phyloP scores from a whole-genome alignment of 37 sponge, comb jelly and placozoan genomes.

The Eunapius fragilis region DNA sequence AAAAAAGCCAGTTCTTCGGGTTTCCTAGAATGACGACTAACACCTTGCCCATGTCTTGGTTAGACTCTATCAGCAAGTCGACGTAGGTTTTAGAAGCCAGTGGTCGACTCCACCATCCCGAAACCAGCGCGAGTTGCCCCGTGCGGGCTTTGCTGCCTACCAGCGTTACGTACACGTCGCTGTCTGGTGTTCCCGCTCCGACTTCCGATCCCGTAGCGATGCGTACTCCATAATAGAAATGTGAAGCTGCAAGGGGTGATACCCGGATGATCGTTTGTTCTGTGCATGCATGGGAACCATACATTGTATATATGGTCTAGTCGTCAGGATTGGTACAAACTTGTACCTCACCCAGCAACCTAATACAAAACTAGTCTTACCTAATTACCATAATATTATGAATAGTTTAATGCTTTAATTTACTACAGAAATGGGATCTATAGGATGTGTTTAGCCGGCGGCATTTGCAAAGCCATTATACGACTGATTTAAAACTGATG shows the following conservation, averaged over 20 bases:
- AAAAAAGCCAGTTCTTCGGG: background rate
- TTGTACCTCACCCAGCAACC: too few relatives aligned
- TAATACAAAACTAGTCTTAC: too few relatives aligned
- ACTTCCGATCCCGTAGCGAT: slow-evolving; percentile 30
- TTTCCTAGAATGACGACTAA: slow-evolving; percentile 25
- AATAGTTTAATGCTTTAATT: too few relatives aligned
- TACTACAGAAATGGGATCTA: too few relatives aligned
- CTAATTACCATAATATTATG: too few relatives aligned
- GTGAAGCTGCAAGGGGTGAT: background rate
- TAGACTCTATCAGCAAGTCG: slow-evolving; percentile 33
- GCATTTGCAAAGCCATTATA: too few relatives aligned
- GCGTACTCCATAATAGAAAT: slow-evolving; percentile 17
- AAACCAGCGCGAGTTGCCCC: background rate
- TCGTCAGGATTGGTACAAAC: too few relatives aligned
- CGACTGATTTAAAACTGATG: too few relatives aligned
- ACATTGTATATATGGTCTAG: too few relatives aligned
- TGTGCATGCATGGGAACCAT: too few relatives aligned
- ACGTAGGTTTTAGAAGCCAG: background rate
- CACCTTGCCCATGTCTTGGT: slow-evolving; percentile 30
- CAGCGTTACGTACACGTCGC: background rate
- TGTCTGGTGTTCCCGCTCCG: slow-evolving; percentile 8
- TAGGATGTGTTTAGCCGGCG: too few relatives aligned
- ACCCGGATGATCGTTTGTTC: too few relatives aligned
- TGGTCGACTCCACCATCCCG: background rate
- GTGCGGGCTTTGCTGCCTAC: slow-evolving; percentile 31